These are phyloP conservation scores for Drosophila tanythrix DNA, from an alignment of 2,888 invertebrate species.

Conservation along the genomic window DNA sequence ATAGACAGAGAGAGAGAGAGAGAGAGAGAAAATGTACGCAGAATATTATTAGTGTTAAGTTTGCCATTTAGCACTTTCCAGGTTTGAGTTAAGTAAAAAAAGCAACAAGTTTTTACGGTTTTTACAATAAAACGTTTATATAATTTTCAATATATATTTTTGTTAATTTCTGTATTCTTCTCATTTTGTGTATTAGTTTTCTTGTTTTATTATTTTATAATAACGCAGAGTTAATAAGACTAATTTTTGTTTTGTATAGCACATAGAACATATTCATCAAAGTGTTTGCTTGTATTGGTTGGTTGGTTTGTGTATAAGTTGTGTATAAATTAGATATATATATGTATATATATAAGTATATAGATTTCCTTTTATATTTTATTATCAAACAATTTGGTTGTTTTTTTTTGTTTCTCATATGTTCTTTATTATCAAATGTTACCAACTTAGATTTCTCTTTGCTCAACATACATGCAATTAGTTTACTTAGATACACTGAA, in stretches of 20 bases:
- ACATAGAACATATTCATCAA: constrained; percentile 58
- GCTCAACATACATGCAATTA: constrained; percentile 56
- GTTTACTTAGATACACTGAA: constrained; percentile 40
- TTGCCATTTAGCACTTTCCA: constrained; percentile 67
- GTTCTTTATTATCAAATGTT: constrained; percentile 11
- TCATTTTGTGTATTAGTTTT: constrained; percentile 43
- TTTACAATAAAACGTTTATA: constrained; percentile 82
- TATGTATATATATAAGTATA: constrained; percentile 41
- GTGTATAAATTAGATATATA: constrained; percentile 58
- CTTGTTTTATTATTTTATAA: constrained; percentile 46
- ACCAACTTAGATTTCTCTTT: constrained; percentile 35
- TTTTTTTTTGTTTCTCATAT: constrained; percentile 25
- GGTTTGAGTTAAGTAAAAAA: constrained; percentile 70
- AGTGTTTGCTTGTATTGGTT: constrained; percentile 53
- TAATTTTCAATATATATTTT: constrained; percentile 72
- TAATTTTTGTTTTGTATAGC: constrained; percentile 51
- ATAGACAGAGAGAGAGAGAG: constrained; percentile 41
- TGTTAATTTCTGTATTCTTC: constrained; percentile 46
- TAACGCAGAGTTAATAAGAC: constrained; percentile 62
- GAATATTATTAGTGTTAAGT: constrained; percentile 57
- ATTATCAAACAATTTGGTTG: constrained; percentile 46
- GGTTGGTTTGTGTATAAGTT: constrained; percentile 48
- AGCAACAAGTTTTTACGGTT: constrained; percentile 78
- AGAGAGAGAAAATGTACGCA: constrained; percentile 54
- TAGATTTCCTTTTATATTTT: constrained; percentile 27